Evolutionary conservation across 2,888 invertebrate species (phyloP).

Genomic region (Arge pagana): DNA sequence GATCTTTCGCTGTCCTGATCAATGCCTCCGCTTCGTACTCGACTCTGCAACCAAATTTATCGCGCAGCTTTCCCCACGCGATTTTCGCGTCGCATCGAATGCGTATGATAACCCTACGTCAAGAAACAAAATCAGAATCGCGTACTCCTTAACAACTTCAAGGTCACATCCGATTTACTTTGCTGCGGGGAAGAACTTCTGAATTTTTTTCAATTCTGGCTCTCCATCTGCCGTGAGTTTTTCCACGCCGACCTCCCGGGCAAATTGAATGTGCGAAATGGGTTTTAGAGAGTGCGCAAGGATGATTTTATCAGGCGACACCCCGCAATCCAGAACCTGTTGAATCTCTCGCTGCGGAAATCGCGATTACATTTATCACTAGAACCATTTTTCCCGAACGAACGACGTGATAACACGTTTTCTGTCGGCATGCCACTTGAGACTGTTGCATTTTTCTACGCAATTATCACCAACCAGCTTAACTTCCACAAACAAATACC

Average conservation of each 20-base stretch:
- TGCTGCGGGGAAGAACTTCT: conserved; percentile 60
- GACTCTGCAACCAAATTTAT: conserved; percentile 53
- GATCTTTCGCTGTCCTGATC: conserved; percentile 39
- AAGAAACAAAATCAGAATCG: neutral
- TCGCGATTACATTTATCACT: no score
- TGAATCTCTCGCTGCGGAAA: conserved; percentile 61
- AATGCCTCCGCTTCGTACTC: conserved; percentile 41
- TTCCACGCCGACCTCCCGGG: conserved; percentile 59
- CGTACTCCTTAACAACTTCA: no score
- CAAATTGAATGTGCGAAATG: conserved; percentile 61
- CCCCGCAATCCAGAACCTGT: conserved; percentile 60
- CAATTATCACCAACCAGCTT: no score
- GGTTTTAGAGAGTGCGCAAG: conserved; percentile 67
- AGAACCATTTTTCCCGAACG: no score
- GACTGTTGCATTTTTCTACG: neutral
- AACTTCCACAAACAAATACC: no score
- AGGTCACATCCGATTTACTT: no score
- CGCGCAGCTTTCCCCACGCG: conserved; percentile 34
- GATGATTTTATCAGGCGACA: conserved; percentile 61
- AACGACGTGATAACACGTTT: no score
- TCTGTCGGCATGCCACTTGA: neutral
- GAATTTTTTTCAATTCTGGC: conserved; percentile 64
- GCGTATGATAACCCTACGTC: conserved; percentile 45
- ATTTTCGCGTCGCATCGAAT: conserved; percentile 43
- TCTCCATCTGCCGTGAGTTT: conserved; percentile 66